Percentiles rank a stretch among this genome's conserved stretches.
These are phyloP conservation scores for Cuculus canorus DNA, from an alignment of 2,797 vertebrate genomes.

Conservation along the genomic window DNA sequence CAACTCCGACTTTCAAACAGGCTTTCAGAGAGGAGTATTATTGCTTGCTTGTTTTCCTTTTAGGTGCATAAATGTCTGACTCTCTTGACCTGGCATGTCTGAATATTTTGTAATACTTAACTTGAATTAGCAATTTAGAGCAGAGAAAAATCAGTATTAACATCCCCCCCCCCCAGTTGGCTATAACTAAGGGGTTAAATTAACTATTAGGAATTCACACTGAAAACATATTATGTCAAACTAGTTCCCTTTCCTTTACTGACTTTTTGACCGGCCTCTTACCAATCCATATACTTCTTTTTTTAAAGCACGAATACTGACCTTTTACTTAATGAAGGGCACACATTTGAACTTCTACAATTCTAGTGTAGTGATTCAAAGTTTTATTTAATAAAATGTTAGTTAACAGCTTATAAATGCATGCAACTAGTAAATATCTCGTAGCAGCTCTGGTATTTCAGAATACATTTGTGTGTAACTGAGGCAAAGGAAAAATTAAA, in stretches of 20 bases:
- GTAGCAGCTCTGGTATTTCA: background rate
- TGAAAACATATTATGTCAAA: conserved; percentile 32
- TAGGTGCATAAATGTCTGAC: conserved; percentile 72
- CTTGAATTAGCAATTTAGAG: conserved; percentile 75
- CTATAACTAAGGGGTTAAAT: conserved; percentile 66
- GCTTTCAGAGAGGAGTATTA: conserved; percentile 67
- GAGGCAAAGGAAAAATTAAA: background rate
- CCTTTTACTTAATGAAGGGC: background rate
- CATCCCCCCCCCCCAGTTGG: background rate
- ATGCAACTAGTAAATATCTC: background rate
- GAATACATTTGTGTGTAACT: background rate
- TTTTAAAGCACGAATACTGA: background rate
- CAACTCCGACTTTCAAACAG: conserved; percentile 73
- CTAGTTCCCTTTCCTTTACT: background rate
- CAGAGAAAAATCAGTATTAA: conserved; percentile 72
- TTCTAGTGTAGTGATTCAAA: background rate
- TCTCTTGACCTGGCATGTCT: conserved; percentile 76
- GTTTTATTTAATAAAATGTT: background rate
- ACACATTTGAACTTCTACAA: background rate
- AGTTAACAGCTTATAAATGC: background rate
- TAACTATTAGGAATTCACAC: conserved; percentile 62
- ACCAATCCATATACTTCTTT: background rate
- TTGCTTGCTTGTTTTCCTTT: conserved; percentile 74
- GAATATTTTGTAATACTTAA: conserved; percentile 81
- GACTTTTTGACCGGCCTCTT: conserved; percentile 31